Percentiles rank a stretch among this genome's conserved stretches.
Evolutionary conservation across 1,140 invertebrate genomes (phyloP).

Genomic region (Drosophila sp.): DNA sequence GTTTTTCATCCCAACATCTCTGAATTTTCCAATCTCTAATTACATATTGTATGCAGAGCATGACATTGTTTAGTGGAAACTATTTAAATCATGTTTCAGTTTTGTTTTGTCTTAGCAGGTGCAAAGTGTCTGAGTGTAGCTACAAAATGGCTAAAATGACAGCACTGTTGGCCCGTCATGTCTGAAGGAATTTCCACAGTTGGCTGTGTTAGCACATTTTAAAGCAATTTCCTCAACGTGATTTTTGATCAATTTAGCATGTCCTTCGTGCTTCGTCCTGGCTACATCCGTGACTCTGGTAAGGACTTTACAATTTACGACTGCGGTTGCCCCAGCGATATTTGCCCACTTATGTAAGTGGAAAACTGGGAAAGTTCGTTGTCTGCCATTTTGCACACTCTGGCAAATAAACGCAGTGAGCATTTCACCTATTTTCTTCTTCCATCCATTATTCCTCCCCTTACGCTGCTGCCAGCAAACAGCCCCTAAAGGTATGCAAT

Average conservation of each 20-base stretch:
- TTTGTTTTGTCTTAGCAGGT: no score
- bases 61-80: no score
- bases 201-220: conserved; percentile 57
- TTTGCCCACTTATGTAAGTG: conserved; percentile 51
- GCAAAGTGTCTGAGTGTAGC: no score
- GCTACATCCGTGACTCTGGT: not conserved
- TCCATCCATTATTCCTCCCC: not conserved
- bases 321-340: conserved; percentile 16
- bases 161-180: not conserved
- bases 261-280: conserved; percentile 1
- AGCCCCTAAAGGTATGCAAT: conserved; percentile 14
- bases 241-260: conserved; percentile 67
- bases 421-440: not conserved
- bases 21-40: no score
- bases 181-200: conserved; percentile 13
- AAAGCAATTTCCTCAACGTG: conserved; percentile 58
- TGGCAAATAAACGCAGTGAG: not conserved
- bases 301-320: conserved; percentile 46
- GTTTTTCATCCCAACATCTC: no score
- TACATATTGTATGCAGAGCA: no score
- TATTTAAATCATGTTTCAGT: no score
- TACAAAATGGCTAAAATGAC: no score
- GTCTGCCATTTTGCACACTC: conserved; percentile 29
- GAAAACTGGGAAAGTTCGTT: conserved; percentile 23
- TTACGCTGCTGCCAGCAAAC: not conserved